These are phyloP conservation scores for Amiota minor DNA, from an alignment of 2,888 invertebrate genomes.

Conservation along the genomic window DNA sequence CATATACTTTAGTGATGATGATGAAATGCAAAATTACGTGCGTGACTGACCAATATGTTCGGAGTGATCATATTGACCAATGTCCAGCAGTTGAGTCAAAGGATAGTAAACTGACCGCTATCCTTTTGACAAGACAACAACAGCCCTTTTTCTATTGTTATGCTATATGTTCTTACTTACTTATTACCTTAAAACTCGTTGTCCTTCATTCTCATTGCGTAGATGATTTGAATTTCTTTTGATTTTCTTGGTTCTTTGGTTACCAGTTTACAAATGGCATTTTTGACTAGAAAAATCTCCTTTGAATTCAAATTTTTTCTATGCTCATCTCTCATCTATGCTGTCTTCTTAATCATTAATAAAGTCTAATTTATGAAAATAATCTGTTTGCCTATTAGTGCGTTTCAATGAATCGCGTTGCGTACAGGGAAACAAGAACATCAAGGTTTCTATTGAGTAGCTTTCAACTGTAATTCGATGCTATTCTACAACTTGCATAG, in stretches of 20 bases:
- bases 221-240: background rate
- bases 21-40: slow-evolving; percentile 58
- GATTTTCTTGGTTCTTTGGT: slow-evolving; percentile 34
- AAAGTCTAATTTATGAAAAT: slow-evolving; percentile 70
- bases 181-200: slow-evolving; percentile 51
- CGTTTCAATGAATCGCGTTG: slow-evolving; percentile 30
- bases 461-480: slow-evolving; percentile 62
- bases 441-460: background rate
- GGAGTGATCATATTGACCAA: slow-evolving; percentile 54
- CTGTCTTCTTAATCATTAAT: slow-evolving; percentile 70
- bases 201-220: slow-evolving; percentile 58
- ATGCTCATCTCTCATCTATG: too few relatives aligned
- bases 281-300: slow-evolving; percentile 29
- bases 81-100: slow-evolving; percentile 51
- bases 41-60: slow-evolving; percentile 69
- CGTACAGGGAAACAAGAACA: background rate
- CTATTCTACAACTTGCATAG: slow-evolving; percentile 36
- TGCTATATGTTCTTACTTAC: too few relatives aligned
- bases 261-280: slow-evolving; percentile 18
- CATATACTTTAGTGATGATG: background rate
- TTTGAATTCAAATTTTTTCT: background rate
- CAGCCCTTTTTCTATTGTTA: slow-evolving; percentile 40
- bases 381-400: slow-evolving; percentile 61
- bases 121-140: slow-evolving; percentile 50
- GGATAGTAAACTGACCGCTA: slow-evolving; percentile 53